These are phyloP conservation scores for Hirudinaria manillensis DNA, from an alignment of 2,888 invertebrate genomes.

Conservation along the genomic window DNA sequence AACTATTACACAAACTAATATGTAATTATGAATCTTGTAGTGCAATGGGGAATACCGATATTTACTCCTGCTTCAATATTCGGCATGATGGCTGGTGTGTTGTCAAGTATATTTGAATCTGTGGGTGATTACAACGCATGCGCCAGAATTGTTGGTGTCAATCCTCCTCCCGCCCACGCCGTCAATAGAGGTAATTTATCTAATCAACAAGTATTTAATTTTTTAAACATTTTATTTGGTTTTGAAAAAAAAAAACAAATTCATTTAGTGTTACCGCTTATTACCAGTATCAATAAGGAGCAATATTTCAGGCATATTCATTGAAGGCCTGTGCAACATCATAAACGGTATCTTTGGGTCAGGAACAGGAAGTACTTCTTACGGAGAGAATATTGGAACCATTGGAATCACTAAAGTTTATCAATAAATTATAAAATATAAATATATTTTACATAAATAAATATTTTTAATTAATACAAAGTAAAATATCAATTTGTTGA, in stretches of 20 bases:
- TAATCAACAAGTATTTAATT: not conserved
- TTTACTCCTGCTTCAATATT: constrained; percentile 47
- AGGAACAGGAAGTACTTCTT: constrained; percentile 80
- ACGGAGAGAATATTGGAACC: constrained; percentile 82
- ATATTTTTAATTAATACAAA: too few relatives aligned
- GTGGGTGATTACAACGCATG: constrained; percentile 87
- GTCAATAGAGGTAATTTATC: constrained; percentile 64
- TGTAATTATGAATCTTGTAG: constrained; percentile 32
- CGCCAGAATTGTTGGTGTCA: constrained; percentile 65
- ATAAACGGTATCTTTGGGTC: constrained; percentile 78
- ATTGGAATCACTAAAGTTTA: constrained; percentile 75
- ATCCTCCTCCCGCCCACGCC: constrained; percentile 77
- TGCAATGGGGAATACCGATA: constrained; percentile 52
- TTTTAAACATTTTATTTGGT: not conserved
- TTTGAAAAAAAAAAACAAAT: not conserved
- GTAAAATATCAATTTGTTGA: not conserved
- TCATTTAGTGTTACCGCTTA: not conserved
- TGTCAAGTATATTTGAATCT: constrained; percentile 50
- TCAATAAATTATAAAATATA: not conserved
- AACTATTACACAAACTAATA: too few relatives aligned
- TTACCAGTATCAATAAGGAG: not conserved
- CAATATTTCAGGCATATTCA: constrained; percentile 54
- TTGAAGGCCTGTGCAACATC: constrained; percentile 77
- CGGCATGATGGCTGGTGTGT: constrained; percentile 49
- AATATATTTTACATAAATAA: too few relatives aligned